A percentile compares a stretch with the other conserved stretches of the same genome.
Evolutionary conservation across 2,797 vertebrate genomes (phyloP).

Genomic region (Arremon aurantiirostris): DNA sequence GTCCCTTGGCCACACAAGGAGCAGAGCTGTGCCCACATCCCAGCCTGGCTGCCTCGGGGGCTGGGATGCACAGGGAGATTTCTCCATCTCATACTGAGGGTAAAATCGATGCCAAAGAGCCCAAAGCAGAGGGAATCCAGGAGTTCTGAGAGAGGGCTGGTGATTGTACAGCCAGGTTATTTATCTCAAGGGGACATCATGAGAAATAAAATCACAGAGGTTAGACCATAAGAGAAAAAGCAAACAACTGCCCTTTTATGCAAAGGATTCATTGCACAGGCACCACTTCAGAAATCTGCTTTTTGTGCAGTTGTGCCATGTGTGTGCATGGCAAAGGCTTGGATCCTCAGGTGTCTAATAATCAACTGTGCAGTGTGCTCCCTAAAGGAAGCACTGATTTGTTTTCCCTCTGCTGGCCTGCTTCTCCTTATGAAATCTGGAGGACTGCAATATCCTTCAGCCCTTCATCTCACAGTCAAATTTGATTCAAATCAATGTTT

Average conservation of each 20-base stretch:
- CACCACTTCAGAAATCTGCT: neutral
- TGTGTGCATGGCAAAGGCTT: neutral
- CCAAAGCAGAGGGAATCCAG: neutral
- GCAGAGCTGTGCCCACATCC: neutral
- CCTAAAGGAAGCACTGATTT: neutral
- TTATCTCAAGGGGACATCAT: neutral
- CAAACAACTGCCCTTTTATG: neutral
- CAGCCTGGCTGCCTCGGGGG: rapidly evolving
- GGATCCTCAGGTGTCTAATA: neutral
- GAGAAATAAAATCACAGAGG: neutral
- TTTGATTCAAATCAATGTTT: neutral
- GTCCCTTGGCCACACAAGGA: rapidly evolving
- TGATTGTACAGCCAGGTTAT: neutral
- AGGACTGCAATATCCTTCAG: constrained; percentile 1
- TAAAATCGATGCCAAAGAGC: neutral
- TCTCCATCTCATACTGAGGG: neutral
- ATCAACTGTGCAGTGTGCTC: neutral
- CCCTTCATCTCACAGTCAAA: constrained; percentile 11
- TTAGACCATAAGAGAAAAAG: neutral
- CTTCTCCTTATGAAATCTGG: neutral
- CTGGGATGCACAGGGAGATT: rapidly evolving
- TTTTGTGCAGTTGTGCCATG: neutral
- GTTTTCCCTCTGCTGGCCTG: neutral
- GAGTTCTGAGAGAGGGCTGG: rapidly evolving
- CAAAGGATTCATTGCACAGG: neutral